These are phyloP conservation scores for Epinotia demarniana DNA, from an alignment of 2,888 invertebrate species.

Conservation along the genomic window DNA sequence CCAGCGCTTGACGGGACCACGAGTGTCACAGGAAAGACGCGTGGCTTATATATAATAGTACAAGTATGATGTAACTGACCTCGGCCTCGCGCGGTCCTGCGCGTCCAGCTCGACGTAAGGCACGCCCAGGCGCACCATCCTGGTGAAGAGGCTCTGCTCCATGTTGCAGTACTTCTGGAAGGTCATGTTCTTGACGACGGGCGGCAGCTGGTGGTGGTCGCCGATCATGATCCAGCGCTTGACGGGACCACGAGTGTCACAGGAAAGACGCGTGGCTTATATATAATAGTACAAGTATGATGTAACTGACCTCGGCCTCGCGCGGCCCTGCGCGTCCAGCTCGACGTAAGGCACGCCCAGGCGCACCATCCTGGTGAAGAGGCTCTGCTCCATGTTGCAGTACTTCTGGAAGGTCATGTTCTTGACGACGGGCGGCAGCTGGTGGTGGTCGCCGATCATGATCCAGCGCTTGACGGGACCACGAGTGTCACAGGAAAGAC, in stretches of 20 bases:
- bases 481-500: too few relatives aligned
- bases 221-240: slow-evolving; percentile 99
- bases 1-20: slow-evolving; percentile 93
- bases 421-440: slow-evolving; percentile 99
- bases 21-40: too few relatives aligned
- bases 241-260: slow-evolving; percentile 63
- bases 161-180: slow-evolving; percentile 99
- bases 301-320: slow-evolving; percentile 88
- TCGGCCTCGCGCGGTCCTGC: slow-evolving; percentile 97
- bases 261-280: too few relatives aligned
- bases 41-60: too few relatives aligned
- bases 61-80: slow-evolving; percentile 68
- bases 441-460: slow-evolving; percentile 99
- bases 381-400: slow-evolving; percentile 99
- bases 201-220: slow-evolving; percentile 99
- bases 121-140: slow-evolving; percentile 97
- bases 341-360: slow-evolving; percentile 99
- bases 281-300: too few relatives aligned
- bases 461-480: slow-evolving; percentile 96
- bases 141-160: slow-evolving; percentile 99
- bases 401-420: slow-evolving; percentile 99
- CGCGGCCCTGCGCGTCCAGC: slow-evolving; percentile 98
- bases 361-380: slow-evolving; percentile 98
- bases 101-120: slow-evolving; percentile 99
- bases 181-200: slow-evolving; percentile 99